Conservation (phyloP, 1,140 invertebrate species). For the Brachionus koreanus region DNA sequence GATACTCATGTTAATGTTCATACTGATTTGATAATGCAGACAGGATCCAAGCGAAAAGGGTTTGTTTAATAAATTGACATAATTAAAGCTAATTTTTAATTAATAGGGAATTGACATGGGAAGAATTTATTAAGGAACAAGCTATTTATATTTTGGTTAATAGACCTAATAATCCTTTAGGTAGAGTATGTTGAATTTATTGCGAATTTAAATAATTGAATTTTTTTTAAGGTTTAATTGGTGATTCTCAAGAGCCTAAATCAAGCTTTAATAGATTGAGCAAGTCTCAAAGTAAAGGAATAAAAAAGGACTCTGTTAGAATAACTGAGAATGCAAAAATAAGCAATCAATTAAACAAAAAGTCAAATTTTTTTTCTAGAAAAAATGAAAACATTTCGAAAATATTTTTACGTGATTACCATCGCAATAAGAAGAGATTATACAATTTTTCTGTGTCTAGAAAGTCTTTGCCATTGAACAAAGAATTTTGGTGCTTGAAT, state of each 20-base stretch:
- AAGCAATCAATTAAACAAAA: neutral
- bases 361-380: neutral
- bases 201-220: neutral
- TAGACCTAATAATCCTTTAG: conserved; percentile 35
- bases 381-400: neutral
- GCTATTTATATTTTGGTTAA: conserved; percentile 36
- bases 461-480: neutral
- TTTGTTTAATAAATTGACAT: neutral
- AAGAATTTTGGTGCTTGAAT: neutral
- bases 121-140: conserved; percentile 28
- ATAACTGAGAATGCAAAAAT: neutral
- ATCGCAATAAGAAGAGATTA: neutral
- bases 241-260: neutral
- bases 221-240: neutral
- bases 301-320: neutral
- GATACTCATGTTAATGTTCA: conserved; percentile 38
- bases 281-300: neutral
- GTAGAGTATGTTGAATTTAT: neutral
- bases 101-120: conserved; percentile 22
- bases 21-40: conserved; percentile 24
- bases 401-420: neutral
- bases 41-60: neutral
- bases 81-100: neutral
- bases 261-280: neutral
- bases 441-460: neutral